These are phyloP conservation scores for Montipora capricornis DNA, from an alignment of 64 coral and sea anemone genomes.

Conservation along the genomic window DNA sequence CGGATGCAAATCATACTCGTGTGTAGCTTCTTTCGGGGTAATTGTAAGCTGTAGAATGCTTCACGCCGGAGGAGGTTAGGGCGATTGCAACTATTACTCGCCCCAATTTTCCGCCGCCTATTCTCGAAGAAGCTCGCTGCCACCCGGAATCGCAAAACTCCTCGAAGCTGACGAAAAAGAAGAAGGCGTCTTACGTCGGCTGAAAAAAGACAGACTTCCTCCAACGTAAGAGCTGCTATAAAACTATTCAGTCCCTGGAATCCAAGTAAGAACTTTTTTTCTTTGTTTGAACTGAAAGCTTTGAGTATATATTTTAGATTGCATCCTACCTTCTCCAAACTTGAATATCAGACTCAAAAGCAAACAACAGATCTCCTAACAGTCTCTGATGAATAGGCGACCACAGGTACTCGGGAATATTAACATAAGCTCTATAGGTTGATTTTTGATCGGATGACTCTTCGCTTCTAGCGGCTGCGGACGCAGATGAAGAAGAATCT, in stretches of 20 bases:
- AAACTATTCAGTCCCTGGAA: not conserved
- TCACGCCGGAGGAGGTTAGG: too few relatives aligned
- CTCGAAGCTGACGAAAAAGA: too few relatives aligned
- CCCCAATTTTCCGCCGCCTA: too few relatives aligned
- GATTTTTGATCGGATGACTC: conserved; percentile 53
- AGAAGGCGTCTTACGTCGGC: too few relatives aligned
- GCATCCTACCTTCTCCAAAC: conserved; percentile 93
- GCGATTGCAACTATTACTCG: too few relatives aligned
- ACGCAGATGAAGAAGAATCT: conserved; percentile 9
- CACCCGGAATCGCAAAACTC: too few relatives aligned
- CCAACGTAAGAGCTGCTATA: too few relatives aligned
- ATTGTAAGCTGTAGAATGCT: too few relatives aligned
- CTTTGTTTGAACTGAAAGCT: not conserved
- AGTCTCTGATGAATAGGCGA: conserved; percentile 96
- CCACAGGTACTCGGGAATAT: conserved; percentile 98
- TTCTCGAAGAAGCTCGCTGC: too few relatives aligned
- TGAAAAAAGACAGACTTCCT: too few relatives aligned
- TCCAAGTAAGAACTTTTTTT: not conserved
- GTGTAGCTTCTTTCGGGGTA: too few relatives aligned
- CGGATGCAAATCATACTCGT: too few relatives aligned
- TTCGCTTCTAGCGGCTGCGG: conserved; percentile 24
- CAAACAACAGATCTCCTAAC: conserved; percentile 92
- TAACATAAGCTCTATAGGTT: conserved; percentile 75
- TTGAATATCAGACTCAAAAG: conserved; percentile 95
- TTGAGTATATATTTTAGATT: not conserved